phyloP scores from a whole-genome alignment of 1,140 invertebrate species.

The Lanistes nyassanus region DNA sequence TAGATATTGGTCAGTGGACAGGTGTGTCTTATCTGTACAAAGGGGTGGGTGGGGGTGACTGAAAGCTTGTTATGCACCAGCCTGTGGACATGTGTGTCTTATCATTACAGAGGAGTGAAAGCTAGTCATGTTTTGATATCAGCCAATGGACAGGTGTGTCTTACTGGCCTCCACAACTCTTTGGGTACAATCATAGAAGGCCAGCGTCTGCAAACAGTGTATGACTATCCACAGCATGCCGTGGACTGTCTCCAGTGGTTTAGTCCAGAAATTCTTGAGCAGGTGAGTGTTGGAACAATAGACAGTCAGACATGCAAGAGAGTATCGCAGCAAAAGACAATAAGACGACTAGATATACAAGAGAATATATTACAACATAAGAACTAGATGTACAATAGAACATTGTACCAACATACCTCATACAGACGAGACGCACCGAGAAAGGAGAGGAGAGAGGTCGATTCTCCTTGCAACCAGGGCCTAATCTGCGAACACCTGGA shows the following conservation, averaged over 20 bases:
- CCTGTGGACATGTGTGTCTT: slow-evolving; percentile 75
- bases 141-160: slow-evolving; percentile 74
- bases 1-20: slow-evolving; percentile 77
- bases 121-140: slow-evolving; percentile 86
- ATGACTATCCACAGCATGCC: slow-evolving; percentile 78
- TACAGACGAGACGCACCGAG: too few species aligned
- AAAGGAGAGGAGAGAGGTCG: too few species aligned
- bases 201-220: slow-evolving; percentile 75
- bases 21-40: slow-evolving; percentile 76
- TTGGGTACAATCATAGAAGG: slow-evolving; percentile 79
- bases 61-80: not conserved
- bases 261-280: slow-evolving; percentile 89
- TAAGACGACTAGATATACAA: too few species aligned
- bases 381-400: too few species aligned
- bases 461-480: too few species aligned
- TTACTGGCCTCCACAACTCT: slow-evolving; percentile 83
- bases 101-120: slow-evolving; percentile 76
- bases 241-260: slow-evolving; percentile 84
- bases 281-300: slow-evolving; percentile 68
- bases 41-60: not conserved
- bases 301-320: too few species aligned
- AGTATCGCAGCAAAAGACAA: too few species aligned
- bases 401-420: too few species aligned
- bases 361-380: too few species aligned
- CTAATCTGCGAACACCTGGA: too few species aligned